phyloP scores from a whole-genome alignment of 2,113 vertebrate genomes.

The Neotoma lepida region DNA sequence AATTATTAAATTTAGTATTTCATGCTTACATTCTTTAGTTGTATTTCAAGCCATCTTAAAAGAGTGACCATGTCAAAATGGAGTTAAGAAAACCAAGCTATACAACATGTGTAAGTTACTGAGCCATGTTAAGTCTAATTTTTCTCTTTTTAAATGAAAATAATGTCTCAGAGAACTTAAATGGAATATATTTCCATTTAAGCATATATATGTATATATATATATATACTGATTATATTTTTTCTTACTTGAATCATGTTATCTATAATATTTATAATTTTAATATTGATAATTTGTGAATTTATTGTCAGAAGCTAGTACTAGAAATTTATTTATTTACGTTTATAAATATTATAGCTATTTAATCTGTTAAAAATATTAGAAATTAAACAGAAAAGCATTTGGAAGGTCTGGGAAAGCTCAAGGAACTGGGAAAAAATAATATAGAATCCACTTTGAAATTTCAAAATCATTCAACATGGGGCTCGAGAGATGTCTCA shows the following conservation, averaged over 20 bases:
- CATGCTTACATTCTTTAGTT: not conserved
- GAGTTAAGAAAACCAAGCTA: not conserved
- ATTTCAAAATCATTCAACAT: too few species aligned
- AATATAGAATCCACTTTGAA: too few species aligned
- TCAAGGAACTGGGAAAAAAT: not conserved
- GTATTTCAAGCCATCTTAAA: conserved; percentile 41
- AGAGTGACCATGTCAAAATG: not conserved
- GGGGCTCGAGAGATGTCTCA: too few species aligned
- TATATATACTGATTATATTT: not conserved
- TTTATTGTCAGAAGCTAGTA: not conserved
- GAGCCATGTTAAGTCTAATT: not conserved
- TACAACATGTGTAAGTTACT: not conserved
- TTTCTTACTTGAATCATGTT: not conserved
- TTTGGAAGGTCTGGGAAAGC: conserved; percentile 28
- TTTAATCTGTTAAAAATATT: conserved; percentile 20
- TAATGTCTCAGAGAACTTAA: conserved; percentile 20
- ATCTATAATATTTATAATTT: conserved; percentile 1
- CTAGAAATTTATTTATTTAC: not conserved
- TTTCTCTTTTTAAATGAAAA: conserved; percentile 54
- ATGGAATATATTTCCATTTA: not conserved
- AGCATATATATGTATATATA: not conserved
- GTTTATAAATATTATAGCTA: conserved; percentile 22
- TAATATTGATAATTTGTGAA: conserved; percentile 37
- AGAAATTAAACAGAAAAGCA: conserved; percentile 13
- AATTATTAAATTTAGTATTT: not conserved